These are phyloP conservation scores for Morone saxatilis DNA, from an alignment of 2,113 vertebrate genomes.

Conservation along the genomic window DNA sequence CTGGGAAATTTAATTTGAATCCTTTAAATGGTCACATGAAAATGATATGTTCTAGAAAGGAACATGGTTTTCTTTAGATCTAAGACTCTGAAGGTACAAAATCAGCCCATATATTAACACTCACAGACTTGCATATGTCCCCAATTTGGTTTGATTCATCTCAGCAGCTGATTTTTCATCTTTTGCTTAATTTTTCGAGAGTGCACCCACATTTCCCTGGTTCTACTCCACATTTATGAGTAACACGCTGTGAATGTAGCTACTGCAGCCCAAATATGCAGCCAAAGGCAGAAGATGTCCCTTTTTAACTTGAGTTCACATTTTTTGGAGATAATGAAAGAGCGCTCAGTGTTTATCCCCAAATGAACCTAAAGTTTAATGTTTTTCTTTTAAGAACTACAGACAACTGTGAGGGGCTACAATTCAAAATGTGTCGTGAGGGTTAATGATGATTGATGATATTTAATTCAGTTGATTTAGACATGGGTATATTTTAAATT, in stretches of 20 bases:
- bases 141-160: conserved; percentile 35
- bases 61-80: conserved; percentile 30
- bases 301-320: conserved; percentile 48
- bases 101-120: conserved; percentile 24
- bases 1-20: neutral
- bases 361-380: conserved; percentile 35
- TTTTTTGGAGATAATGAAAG: conserved; percentile 43
- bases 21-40: conserved; percentile 20
- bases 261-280: conserved; percentile 43
- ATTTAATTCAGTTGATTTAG: neutral
- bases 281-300: conserved; percentile 43
- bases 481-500: no score
- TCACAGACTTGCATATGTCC: conserved; percentile 21
- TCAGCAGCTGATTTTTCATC: conserved; percentile 23
- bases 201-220: conserved; percentile 13
- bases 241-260: conserved; percentile 34
- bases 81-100: conserved; percentile 1
- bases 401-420: neutral
- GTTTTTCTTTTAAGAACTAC: conserved; percentile 8
- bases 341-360: conserved; percentile 6
- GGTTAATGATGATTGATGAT: neutral
- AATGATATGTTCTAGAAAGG: neutral
- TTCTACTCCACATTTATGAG: conserved; percentile 27
- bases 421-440: neutral
- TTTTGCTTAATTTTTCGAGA: conserved; percentile 15